A percentile compares a stretch with the other conserved stretches of the same genome.
These are phyloP conservation scores for Poecilia latipinna DNA, from an alignment of 2,113 vertebrate species.

Conservation along the genomic window DNA sequence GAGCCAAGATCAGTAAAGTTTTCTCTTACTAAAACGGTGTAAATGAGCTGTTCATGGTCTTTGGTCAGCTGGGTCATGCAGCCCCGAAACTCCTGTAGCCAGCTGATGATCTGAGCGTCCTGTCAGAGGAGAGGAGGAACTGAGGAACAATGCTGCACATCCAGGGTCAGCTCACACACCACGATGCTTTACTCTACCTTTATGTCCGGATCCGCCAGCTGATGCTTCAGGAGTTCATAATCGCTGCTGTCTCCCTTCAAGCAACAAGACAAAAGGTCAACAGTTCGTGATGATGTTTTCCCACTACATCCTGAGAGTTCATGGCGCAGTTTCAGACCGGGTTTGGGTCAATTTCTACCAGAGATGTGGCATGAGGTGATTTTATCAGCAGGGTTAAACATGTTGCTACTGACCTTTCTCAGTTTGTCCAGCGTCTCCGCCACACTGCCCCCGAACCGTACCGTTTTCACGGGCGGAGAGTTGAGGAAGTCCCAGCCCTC, in stretches of 20 bases:
- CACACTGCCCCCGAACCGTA: constrained; percentile 91
- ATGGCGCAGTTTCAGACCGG: no score
- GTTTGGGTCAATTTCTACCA: no score
- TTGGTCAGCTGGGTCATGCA: constrained; percentile 88
- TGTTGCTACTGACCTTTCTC: constrained; percentile 78
- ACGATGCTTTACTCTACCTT: constrained; percentile 81
- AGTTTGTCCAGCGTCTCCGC: constrained; percentile 85
- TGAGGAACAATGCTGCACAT: not conserved
- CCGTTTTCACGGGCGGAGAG: constrained; percentile 87
- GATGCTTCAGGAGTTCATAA: constrained; percentile 91
- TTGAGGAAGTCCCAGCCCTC: constrained; percentile 84
- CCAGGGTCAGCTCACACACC: not conserved
- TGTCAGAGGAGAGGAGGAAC: constrained; percentile 54
- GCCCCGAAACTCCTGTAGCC: constrained; percentile 90
- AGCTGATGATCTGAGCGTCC: constrained; percentile 95
- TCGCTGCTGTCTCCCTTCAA: constrained; percentile 87
- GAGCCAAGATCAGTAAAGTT: not conserved
- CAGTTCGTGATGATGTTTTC: not conserved
- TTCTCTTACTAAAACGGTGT: constrained; percentile 85
- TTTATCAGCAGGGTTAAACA: no score
- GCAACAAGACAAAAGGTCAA: not conserved
- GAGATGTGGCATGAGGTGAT: no score
- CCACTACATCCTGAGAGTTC: no score
- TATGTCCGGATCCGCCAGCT: constrained; percentile 93
- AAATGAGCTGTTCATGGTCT: constrained; percentile 92